Conservation (phyloP, 2,797 vertebrate species). For the Sylvia borin region DNA sequence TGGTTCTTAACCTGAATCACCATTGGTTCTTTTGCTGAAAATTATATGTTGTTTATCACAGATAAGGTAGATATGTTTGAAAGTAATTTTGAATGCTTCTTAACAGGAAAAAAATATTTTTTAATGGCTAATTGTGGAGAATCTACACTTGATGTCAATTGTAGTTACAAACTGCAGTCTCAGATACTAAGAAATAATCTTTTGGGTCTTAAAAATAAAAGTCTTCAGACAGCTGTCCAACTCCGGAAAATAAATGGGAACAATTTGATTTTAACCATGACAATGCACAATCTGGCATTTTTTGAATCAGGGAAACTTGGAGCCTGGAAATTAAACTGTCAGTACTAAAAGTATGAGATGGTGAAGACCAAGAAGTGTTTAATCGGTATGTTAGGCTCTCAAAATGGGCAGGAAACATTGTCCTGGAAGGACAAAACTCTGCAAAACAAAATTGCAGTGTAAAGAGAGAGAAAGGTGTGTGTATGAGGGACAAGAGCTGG, state of each 20-base stretch:
- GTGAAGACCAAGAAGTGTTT: slow-evolving; percentile 68
- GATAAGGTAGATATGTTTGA: not conserved
- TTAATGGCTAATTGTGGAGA: not conserved
- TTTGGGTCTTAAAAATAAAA: slow-evolving; percentile 45
- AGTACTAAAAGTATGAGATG: slow-evolving; percentile 72
- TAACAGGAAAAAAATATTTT: not conserved
- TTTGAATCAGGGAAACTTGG: slow-evolving; percentile 75
- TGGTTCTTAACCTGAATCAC: not conserved
- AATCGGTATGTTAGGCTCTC: slow-evolving; percentile 69
- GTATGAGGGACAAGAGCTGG: not conserved
- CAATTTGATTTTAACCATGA: slow-evolving; percentile 75
- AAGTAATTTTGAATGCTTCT: not conserved
- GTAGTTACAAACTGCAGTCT: not conserved
- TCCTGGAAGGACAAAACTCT: slow-evolving; percentile 61
- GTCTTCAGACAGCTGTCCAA: slow-evolving; percentile 54
- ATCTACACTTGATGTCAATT: slow-evolving; percentile 14
- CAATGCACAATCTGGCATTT: slow-evolving; percentile 73
- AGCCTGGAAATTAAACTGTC: slow-evolving; percentile 80
- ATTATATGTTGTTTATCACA: not conserved
- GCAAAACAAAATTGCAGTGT: slow-evolving; percentile 49
- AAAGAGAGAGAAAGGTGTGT: slow-evolving; percentile 6
- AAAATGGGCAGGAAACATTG: slow-evolving; percentile 60
- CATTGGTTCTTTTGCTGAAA: not conserved
- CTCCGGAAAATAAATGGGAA: slow-evolving; percentile 68
- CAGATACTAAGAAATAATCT: slow-evolving; percentile 55